Percentiles rank a stretch among this genome's conserved stretches.
These are phyloP conservation scores for Tiaroga cobitis DNA, from an alignment of 2,797 vertebrate genomes.

Conservation along the genomic window DNA sequence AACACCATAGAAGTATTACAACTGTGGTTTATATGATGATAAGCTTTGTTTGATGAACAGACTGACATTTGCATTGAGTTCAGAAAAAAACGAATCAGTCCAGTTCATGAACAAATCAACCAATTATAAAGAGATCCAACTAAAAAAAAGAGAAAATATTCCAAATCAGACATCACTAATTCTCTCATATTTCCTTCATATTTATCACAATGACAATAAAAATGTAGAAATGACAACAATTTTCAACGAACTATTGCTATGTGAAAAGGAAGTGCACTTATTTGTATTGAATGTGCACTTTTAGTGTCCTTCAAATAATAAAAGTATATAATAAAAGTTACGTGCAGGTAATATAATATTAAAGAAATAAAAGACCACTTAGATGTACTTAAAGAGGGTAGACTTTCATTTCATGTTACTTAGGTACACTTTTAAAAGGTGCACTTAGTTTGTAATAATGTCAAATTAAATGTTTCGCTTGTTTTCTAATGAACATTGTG, in stretches of 20 bases:
- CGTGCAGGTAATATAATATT: neutral
- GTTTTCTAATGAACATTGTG: neutral
- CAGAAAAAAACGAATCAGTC: neutral
- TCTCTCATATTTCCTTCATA: neutral
- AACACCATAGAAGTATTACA: neutral
- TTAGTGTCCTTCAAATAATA: neutral
- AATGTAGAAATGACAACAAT: neutral
- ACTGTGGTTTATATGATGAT: neutral
- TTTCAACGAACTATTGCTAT: neutral
- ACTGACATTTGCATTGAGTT: neutral
- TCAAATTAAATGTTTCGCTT: neutral
- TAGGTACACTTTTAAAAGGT: neutral
- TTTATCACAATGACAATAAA: neutral
- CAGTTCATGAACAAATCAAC: neutral
- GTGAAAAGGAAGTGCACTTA: neutral
- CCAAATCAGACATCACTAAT: neutral
- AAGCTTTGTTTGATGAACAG: constrained; percentile 9
- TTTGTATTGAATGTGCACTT: neutral
- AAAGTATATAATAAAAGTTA: neutral
- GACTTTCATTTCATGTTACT: neutral
- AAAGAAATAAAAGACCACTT: neutral
- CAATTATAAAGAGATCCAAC: neutral
- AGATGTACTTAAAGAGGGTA: neutral
- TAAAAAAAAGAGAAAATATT: neutral
- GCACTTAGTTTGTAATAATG: neutral